Conservation (phyloP, 2,113 vertebrate genomes). For the Syngnathus scovelli region DNA sequence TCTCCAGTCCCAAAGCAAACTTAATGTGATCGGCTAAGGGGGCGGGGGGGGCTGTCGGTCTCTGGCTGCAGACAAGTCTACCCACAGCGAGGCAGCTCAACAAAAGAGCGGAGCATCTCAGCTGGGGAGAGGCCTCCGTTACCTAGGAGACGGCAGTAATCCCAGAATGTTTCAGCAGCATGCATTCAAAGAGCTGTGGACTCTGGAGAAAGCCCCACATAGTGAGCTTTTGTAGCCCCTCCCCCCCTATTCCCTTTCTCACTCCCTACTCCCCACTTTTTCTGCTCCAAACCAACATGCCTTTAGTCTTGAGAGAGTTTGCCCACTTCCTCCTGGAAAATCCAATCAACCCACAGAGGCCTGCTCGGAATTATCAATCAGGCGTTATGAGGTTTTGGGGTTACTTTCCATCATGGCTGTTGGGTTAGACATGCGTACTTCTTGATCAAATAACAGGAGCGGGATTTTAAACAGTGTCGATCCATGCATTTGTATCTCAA, state of each 20-base stretch:
- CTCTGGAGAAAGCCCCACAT: constrained; percentile 64
- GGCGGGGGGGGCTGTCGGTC: constrained; percentile 17
- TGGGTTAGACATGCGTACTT: neutral
- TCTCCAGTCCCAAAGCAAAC: constrained; percentile 39
- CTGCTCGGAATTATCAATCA: constrained; percentile 46
- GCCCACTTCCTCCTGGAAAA: constrained; percentile 54
- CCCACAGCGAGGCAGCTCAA: constrained; percentile 61
- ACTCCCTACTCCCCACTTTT: constrained; percentile 29
- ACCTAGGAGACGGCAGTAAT: constrained; percentile 69
- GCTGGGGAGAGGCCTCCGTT: constrained; percentile 69
- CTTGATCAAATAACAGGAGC: neutral
- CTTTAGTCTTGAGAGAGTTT: constrained; percentile 44
- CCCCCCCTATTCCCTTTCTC: constrained; percentile 34
- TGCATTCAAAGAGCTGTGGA: constrained; percentile 64
- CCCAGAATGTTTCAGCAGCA: constrained; percentile 70
- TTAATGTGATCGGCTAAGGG: constrained; percentile 41
- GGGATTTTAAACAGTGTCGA: neutral
- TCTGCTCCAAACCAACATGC: constrained; percentile 43
- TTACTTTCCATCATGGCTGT: neutral
- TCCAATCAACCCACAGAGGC: constrained; percentile 37
- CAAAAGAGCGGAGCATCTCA: constrained; percentile 75
- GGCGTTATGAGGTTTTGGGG: constrained; percentile 19
- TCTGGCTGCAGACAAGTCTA: constrained; percentile 64
- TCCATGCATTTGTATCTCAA: neutral
- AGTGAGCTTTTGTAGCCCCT: constrained; percentile 73